These are phyloP conservation scores for Arizona elegans DNA, from an alignment of 2,113 vertebrate genomes.

Conservation along the genomic window DNA sequence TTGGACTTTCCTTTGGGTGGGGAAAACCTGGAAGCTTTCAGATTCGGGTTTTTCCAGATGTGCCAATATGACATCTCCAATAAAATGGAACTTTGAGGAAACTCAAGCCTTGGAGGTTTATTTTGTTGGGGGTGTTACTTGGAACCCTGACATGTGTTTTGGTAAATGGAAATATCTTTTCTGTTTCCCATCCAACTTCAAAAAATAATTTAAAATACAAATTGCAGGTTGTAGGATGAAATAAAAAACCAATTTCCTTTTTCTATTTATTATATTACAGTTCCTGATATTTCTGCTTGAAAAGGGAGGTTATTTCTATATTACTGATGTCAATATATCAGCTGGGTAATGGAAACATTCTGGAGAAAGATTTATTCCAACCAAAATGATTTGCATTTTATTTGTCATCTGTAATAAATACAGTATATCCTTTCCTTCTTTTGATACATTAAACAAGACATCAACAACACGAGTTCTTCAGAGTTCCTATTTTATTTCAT, in stretches of 20 bases:
- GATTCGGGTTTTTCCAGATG: too few relatives aligned
- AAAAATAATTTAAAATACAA: conserved; percentile 38
- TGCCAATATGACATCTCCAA: too few relatives aligned
- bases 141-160: neutral
- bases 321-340: conserved; percentile 34
- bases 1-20: too few relatives aligned
- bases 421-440: conserved; percentile 25
- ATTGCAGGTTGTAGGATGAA: conserved; percentile 29
- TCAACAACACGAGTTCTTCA: conserved; percentile 50
- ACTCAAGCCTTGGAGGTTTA: too few relatives aligned
- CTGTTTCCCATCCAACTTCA: conserved; percentile 29
- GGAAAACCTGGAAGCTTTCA: too few relatives aligned
- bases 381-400: conserved; percentile 36
- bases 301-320: conserved; percentile 31
- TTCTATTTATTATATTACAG: conserved; percentile 30
- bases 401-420: conserved; percentile 36
- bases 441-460: conserved; percentile 51
- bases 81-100: too few relatives aligned
- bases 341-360: conserved; percentile 32
- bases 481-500: conserved; percentile 36
- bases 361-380: conserved; percentile 27
- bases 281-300: conserved; percentile 12
- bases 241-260: conserved; percentile 42
- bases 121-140: too few relatives aligned
- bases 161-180: conserved; percentile 31